phyloP scores from a whole-genome alignment of 2,888 invertebrate species.

The Callimorpha dominula region DNA sequence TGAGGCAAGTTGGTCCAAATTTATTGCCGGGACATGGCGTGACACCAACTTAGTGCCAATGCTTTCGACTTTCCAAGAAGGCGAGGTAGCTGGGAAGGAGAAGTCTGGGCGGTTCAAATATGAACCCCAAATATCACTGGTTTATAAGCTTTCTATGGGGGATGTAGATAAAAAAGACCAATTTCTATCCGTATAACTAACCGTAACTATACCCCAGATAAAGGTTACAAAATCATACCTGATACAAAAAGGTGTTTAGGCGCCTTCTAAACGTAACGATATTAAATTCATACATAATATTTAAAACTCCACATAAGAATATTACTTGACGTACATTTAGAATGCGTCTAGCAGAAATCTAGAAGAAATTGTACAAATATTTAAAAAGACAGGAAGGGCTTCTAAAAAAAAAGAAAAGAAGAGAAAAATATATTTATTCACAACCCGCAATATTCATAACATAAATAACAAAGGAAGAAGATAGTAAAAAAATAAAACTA shows the following conservation, averaged over 20 bases:
- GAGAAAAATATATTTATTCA: no score
- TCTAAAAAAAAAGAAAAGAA: no score
- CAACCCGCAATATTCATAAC: no score
- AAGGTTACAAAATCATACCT: background rate
- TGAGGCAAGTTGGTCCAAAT: background rate
- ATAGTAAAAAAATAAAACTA: no score
- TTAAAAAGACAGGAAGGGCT: no score
- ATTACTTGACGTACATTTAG: background rate
- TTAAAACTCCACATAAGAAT: background rate
- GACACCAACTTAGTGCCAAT: background rate
- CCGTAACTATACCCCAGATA: no score
- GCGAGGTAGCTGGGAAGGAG: conserved; percentile 8
- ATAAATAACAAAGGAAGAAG: no score
- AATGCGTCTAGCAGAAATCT: background rate
- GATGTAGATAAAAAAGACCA: conserved; percentile 12
- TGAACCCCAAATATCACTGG: conserved; percentile 6
- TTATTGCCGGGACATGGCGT: conserved; percentile 8
- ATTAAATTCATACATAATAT: background rate
- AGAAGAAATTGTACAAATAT: no score
- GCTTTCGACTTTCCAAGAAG: conserved; percentile 5
- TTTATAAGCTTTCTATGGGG: conserved; percentile 12
- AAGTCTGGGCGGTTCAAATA: conserved; percentile 13
- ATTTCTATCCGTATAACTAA: background rate
- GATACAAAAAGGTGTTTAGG: conserved; percentile 12
- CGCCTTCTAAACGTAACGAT: conserved; percentile 2